These are phyloP conservation scores for Ernsta delagoae DNA, from an alignment of 2,888 invertebrate genomes.

Conservation along the genomic window DNA sequence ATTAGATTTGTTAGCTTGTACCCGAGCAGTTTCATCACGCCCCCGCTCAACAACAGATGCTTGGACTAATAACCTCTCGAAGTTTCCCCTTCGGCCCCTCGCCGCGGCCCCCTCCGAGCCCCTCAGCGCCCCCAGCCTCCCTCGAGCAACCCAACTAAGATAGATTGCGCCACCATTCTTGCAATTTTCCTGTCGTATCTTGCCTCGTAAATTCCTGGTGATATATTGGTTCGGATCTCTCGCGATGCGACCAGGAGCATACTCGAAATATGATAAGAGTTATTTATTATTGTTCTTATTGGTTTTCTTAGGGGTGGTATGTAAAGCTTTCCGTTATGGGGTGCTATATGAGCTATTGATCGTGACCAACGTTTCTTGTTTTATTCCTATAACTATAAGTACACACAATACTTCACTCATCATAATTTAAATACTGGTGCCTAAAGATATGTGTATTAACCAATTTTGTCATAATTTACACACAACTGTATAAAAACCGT, in stretches of 20 bases:
- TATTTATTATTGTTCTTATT: constrained; percentile 86
- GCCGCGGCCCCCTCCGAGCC: constrained; percentile 64
- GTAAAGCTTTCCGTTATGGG: constrained; percentile 58
- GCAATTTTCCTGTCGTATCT: constrained; percentile 97
- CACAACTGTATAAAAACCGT: constrained; percentile 42
- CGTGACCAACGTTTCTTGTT: constrained; percentile 27
- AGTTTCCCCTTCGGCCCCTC: constrained; percentile 78
- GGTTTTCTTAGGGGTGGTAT: constrained; percentile 77
- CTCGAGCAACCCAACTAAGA: constrained; percentile 89
- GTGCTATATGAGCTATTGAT: constrained; percentile 60
- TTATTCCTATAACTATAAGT: constrained; percentile 22
- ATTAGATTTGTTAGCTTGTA: constrained; percentile 85
- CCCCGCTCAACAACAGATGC: constrained; percentile 86
- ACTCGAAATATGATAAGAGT: constrained; percentile 85
- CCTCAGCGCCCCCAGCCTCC: constrained; percentile 71
- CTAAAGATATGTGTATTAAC: too few species aligned
- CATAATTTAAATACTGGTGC: neutral
- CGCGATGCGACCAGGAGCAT: constrained; percentile 85
- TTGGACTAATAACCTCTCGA: constrained; percentile 86
- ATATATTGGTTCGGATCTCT: constrained; percentile 89
- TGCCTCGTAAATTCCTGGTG: constrained; percentile 94
- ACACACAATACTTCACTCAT: neutral
- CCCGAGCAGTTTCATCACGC: constrained; percentile 83
- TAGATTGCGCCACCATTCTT: constrained; percentile 96
- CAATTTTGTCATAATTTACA: neutral